A percentile compares a stretch with the other conserved stretches of the same genome.
These are phyloP conservation scores for Cephalopachus bancanus DNA, from an alignment of 2,797 vertebrate species.

Conservation along the genomic window DNA sequence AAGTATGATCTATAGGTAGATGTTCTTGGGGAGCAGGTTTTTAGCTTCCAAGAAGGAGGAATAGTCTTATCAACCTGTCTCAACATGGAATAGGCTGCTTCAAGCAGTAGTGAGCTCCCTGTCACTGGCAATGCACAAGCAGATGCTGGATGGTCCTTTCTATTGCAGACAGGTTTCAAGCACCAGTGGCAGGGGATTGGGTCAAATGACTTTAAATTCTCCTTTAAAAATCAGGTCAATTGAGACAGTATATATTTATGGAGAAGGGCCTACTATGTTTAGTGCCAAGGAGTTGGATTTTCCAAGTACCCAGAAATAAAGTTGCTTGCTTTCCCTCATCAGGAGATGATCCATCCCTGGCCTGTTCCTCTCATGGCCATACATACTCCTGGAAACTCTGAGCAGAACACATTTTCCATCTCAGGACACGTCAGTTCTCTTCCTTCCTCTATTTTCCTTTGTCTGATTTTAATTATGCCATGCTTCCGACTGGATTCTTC, in stretches of 20 bases:
- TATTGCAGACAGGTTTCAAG: not conserved
- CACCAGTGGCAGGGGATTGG: not conserved
- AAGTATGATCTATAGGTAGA: not conserved
- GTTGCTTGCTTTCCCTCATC: constrained; percentile 76
- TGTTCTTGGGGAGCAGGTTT: not conserved
- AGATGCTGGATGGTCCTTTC: not conserved
- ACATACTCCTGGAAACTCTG: constrained; percentile 95
- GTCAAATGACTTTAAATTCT: not conserved
- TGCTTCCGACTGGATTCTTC: not conserved
- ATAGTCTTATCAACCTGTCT: not conserved
- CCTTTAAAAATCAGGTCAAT: not conserved
- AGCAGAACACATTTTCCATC: constrained; percentile 95
- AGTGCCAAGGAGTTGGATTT: not conserved
- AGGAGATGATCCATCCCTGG: constrained; percentile 98
- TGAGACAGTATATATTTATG: not conserved
- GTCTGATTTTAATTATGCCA: constrained; percentile 55
- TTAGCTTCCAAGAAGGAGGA: not conserved
- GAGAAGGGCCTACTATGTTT: not conserved
- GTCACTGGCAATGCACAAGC: not conserved
- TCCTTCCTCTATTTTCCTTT: constrained; percentile 70
- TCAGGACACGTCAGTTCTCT: constrained; percentile 92
- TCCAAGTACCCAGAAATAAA: constrained; percentile 37
- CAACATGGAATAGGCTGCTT: not conserved
- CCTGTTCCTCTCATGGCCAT: constrained; percentile 96
- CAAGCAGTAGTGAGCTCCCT: not conserved